Evolutionary conservation across 2,888 invertebrate species (phyloP), one percentile per base, ranked within the genome.

Genomic region (Piscicola geometra): DNA sequence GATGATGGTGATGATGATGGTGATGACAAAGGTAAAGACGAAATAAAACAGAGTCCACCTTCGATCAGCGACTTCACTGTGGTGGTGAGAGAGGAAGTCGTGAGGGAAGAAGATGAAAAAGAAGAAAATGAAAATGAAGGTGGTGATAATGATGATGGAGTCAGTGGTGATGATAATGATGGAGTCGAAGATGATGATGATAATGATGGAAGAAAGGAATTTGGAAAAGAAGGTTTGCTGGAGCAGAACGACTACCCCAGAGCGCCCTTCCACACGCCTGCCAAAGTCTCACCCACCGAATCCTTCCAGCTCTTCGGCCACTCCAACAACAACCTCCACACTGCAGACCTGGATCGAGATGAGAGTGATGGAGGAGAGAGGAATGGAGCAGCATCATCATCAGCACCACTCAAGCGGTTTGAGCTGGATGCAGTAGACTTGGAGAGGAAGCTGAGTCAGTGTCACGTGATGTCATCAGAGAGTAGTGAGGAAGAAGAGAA

Each of bases 211-310:
- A 64, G 64, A 60, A 60, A 60, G 21, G 1, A 28, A 21, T 3
- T 2, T 56, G 32, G 56, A 56, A 56, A 15, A 72, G 52, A 28
- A 52, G 52, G 2, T 52, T 50, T 21, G 25, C 71, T 9, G 47
- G 25, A 25, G 21, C 76, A 32, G 67, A 56, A 33, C 3, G 71
- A 52, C 41, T 33, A 25, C 28, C 77, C 77, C 5, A 33, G 71
- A 12, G 77, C 75, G n/a, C 77, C 75, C 15, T 71, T 71, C 25
- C 77, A 77, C 47, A 77, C 77, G 35, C 77, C 77, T 25, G 56
- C 70, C 28, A 77, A 71, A 47, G 35, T 69, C 12, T 76, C 78
- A 5, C 79, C 79, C 1, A 77, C 79, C 36, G 78, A 78, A 52
- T 66, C 64, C 25, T 75, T 69, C n/a, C 70, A 74, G 47, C 76